Percentiles rank a stretch among this genome's conserved stretches.
phyloP scores from a whole-genome alignment of 2,113 vertebrate species.

The Toxostoma redivivum region DNA sequence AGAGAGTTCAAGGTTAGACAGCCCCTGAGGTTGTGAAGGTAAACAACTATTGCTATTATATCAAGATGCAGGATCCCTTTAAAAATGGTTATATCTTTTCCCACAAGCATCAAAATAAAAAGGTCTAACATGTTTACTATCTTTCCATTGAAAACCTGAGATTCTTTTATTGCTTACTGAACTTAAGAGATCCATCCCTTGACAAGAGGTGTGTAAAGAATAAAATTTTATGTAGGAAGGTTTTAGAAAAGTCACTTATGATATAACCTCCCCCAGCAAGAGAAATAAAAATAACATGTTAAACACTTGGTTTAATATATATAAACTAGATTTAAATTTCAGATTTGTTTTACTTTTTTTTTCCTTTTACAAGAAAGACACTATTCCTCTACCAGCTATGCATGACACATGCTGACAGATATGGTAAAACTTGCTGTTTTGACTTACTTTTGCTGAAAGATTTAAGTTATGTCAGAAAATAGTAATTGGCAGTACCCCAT shows the following conservation, averaged over 20 bases:
- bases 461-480: background rate
- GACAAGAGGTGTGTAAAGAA: background rate
- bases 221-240: background rate
- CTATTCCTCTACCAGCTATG: background rate
- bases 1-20: background rate
- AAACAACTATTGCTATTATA: background rate
- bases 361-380: background rate
- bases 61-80: background rate
- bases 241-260: background rate
- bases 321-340: background rate
- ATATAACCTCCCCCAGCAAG: background rate
- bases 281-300: background rate
- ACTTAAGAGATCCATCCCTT: background rate
- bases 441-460: background rate
- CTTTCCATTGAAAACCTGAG: background rate
- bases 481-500: background rate
- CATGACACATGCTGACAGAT: background rate
- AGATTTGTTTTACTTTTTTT: background rate
- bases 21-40: background rate
- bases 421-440: background rate
- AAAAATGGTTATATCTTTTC: background rate
- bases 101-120: background rate
- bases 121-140: accelerated
- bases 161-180: background rate
- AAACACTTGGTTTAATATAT: background rate